Evolutionary conservation across 1,140 invertebrate genomes (phyloP).

Genomic region (Drosophila tropicalis): DNA sequence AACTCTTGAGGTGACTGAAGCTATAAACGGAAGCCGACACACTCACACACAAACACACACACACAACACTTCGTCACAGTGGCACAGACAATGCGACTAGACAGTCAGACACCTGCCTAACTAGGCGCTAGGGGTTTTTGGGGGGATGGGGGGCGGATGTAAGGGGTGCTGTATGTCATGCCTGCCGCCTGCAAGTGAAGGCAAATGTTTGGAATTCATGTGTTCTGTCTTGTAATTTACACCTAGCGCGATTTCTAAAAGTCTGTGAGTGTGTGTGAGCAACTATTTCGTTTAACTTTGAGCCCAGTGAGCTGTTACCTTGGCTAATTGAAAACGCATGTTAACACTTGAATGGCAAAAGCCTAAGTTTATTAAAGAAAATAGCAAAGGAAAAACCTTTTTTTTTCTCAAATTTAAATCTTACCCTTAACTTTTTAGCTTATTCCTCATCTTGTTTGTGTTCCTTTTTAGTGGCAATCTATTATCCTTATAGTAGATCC

Average conservation of each 20-base stretch:
- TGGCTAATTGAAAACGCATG: slow-evolving; percentile 70
- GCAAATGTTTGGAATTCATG: slow-evolving; percentile 59
- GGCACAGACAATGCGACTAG: slow-evolving; percentile 75
- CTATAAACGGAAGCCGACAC: slow-evolving; percentile 63
- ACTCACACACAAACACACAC: slow-evolving; percentile 43
- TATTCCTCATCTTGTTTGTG: slow-evolving; percentile 30
- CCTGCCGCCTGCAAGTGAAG: slow-evolving; percentile 43
- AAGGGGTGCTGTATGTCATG: slow-evolving; percentile 23
- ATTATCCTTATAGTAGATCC: slow-evolving; percentile 66
- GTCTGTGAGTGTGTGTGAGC: not conserved
- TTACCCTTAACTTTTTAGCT: slow-evolving; percentile 52
- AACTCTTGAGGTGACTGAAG: slow-evolving; percentile 75
- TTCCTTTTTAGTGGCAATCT: slow-evolving; percentile 61
- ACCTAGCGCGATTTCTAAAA: slow-evolving; percentile 40
- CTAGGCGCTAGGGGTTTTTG: slow-evolving; percentile 9
- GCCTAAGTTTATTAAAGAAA: not conserved
- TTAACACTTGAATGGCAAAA: slow-evolving; percentile 54
- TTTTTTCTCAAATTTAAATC: slow-evolving; percentile 24
- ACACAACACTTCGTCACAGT: slow-evolving; percentile 53
- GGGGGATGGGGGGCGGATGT: no score
- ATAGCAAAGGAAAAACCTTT: not conserved
- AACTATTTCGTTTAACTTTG: not conserved
- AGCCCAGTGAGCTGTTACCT: slow-evolving; percentile 7
- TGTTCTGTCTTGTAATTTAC: slow-evolving; percentile 65
- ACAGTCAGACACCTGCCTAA: slow-evolving; percentile 53